These are phyloP conservation scores for Neosalanx taihuensis DNA, from an alignment of 2,797 vertebrate species.

Conservation along the genomic window DNA sequence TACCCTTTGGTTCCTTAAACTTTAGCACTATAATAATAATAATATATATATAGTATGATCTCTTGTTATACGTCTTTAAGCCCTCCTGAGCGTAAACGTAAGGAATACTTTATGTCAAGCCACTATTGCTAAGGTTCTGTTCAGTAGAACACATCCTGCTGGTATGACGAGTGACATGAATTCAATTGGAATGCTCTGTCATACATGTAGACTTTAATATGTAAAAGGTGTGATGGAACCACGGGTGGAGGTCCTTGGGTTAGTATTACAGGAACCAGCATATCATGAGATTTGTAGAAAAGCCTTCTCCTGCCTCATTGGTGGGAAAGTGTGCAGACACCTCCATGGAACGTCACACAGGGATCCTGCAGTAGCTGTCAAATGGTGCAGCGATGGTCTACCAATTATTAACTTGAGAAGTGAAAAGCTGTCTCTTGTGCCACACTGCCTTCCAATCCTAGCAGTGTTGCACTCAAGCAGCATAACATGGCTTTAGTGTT, in stretches of 20 bases:
- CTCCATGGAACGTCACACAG: background rate
- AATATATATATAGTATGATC: too few species aligned
- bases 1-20: too few species aligned
- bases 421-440: background rate
- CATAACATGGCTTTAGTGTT: background rate
- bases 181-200: too few species aligned
- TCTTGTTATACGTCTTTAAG: too few species aligned
- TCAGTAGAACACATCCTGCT: too few species aligned
- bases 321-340: background rate
- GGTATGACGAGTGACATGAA: too few species aligned
- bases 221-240: background rate
- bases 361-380: slow-evolving; percentile 11
- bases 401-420: slow-evolving; percentile 14
- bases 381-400: background rate
- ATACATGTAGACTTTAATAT: background rate
- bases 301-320: background rate
- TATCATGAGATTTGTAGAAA: background rate
- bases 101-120: too few species aligned
- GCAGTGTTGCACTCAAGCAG: background rate
- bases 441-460: background rate
- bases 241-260: background rate
- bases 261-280: too few species aligned
- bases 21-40: too few species aligned
- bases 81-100: too few species aligned
- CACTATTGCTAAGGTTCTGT: too few species aligned